Base-by-base conservation (phyloP, 1,140 invertebrate genomes). In the Chironomus striatipennis region DNA sequence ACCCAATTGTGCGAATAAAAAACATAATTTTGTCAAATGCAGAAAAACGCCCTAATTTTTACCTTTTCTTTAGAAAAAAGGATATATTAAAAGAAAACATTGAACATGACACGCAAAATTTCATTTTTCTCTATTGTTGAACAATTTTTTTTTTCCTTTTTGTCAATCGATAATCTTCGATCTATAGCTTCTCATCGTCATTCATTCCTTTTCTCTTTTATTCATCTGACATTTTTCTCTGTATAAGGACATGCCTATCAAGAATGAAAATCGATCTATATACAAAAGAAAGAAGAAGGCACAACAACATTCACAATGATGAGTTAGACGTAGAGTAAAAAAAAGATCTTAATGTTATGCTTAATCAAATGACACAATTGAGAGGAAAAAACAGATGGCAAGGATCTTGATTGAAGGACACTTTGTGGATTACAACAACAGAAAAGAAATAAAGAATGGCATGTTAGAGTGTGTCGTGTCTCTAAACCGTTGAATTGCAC, bases 61-160 rank as follows among this genome's bases (percentile, higher is more conserved):
- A 34, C 10, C 9, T 57, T 12, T 57, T n/a, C 47, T 57, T 57
- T 18, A 20, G 17, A 70, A 20, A 70, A 67, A 70, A 21, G 65
- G 65, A 70, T 70, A 12, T 34, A 57, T 57, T 57, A 57, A 57
- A 57, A 17, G 18, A 21, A 70, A 70, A 70, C 65, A 70, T 70
- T 70, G 65, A 70, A 70, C 20, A 70, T 70, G 65, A 70, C 65
- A 70, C 65, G 65, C 65, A 70, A 70, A 70, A 70, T 70, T 70
- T 21, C 17, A 21, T 70, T 70, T 20, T 21, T 20, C 18, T 70
- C 17, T 70, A 10, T 70, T 70, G 17, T 20, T 34, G 24, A 34
- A 34, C 24, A 34, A 70, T 70, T 70, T 18, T 70, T 18, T 18
- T 70, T 70, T 70, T n/a, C n/a, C n/a, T n/a, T n/a, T 70, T 70